These are phyloP conservation scores for Crotalus helleri DNA, from an alignment of 2,113 vertebrate genomes.

Conservation along the genomic window DNA sequence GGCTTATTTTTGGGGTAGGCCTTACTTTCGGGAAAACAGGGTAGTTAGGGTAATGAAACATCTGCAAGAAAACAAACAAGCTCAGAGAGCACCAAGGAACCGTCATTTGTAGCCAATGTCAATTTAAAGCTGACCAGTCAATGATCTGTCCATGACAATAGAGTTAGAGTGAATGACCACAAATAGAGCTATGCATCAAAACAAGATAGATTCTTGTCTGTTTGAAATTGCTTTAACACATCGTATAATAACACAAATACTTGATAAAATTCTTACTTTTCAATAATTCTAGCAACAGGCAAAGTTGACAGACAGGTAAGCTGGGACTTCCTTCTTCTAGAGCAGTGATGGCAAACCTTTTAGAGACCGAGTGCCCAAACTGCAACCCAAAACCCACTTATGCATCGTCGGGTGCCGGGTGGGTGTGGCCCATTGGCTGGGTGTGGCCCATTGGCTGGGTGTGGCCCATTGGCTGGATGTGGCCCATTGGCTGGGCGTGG, in stretches of 20 bases:
- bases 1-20: too few species aligned
- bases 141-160: neutral
- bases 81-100: too few species aligned
- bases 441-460: too few species aligned
- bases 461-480: too few species aligned
- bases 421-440: too few species aligned
- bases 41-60: too few species aligned
- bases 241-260: neutral
- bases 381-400: too few species aligned
- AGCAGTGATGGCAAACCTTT: neutral
- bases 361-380: too few species aligned
- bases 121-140: neutral
- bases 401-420: too few species aligned
- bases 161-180: neutral
- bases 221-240: neutral
- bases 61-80: too few species aligned
- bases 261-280: neutral
- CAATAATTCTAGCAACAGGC: neutral
- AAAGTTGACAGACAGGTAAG: neutral
- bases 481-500: too few species aligned
- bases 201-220: neutral
- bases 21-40: too few species aligned
- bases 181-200: neutral
- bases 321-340: neutral
- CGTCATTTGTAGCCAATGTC: neutral